Evolutionary conservation across 2,888 invertebrate species (phyloP), one percentile per base, ranked within the genome.

Genomic region (Escarpia spicata): DNA sequence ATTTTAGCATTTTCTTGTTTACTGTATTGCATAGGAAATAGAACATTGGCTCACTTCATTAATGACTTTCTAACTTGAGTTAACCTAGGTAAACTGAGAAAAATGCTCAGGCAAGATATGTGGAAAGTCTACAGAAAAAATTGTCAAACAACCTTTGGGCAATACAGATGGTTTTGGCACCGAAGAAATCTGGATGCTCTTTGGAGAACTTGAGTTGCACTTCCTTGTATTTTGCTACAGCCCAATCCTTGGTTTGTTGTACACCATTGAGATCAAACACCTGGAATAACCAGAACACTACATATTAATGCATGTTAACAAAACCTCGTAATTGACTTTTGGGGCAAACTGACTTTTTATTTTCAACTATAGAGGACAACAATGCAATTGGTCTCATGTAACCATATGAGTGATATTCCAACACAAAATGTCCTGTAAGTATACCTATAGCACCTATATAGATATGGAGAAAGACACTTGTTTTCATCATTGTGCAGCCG

Each of bases 181-280:
- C 96, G 43, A 94, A 94, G 93, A 96, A 95, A 91, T 95, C 95
- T 26, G 94, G 94, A 93, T 94, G 92, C 60, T 94, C 94, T 9
- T 93, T 91, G 19, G 94, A 93, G 93, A 96, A 96, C 60, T 94
- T 60, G 0, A 93, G 90, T 9, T 94, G 94, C 10, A 94, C 94
- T 91, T 95, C 93, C 37, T 94, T 93, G 93, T 95, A 96, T 12
- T 94, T 90, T 58, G 93, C 91, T 93, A 95, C 92, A 10, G 94
- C 94, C 94, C 93, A 94, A 6, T 93, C 92, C 31, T 93, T 92
- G 45, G 94, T 94, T 44, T 94, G 94, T 0, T 92, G 93, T 0
- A 92, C 94, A 0, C 95, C 95, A 93, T 95, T 94, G 37, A 95
- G 92, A 3, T 95, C 95, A 93, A 95, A 95, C 9, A 95, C 93